Evolutionary conservation across 2,113 vertebrate genomes (phyloP).

Genomic region (Urocynchramus pylzowi): DNA sequence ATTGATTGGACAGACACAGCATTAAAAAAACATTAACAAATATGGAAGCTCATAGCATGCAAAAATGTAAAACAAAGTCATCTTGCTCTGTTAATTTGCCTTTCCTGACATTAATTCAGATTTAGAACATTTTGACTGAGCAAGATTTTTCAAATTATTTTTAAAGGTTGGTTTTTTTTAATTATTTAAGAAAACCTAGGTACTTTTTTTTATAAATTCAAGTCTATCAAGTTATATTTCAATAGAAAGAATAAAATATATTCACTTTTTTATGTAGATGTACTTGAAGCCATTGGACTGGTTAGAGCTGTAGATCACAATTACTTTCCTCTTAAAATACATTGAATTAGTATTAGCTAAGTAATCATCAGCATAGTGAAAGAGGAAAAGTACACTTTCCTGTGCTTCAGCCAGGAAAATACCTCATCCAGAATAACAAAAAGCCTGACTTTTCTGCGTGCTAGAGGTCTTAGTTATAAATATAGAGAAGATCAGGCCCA

Average conservation of each 20-base stretch:
- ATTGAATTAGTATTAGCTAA: not conserved
- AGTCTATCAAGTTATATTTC: not conserved
- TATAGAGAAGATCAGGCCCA: not conserved
- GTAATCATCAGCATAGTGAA: not conserved
- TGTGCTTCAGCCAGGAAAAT: not conserved
- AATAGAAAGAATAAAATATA: not conserved
- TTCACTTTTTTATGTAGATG: not conserved
- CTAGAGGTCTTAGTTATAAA: not conserved
- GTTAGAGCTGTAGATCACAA: not conserved
- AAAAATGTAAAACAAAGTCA: not conserved
- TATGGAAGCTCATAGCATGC: not conserved
- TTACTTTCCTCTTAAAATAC: not conserved
- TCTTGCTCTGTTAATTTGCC: not conserved
- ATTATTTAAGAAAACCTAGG: not conserved
- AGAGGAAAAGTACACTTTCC: not conserved
- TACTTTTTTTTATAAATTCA: not conserved
- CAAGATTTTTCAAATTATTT: not conserved
- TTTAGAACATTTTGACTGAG: not conserved
- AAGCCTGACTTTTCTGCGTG: not conserved
- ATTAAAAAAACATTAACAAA: not conserved
- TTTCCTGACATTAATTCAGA: not conserved
- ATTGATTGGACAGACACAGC: not conserved
- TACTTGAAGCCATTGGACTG: not conserved
- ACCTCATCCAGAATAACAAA: not conserved
- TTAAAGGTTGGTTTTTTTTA: not conserved